Evolutionary conservation across 2,888 invertebrate species (phyloP).

Genomic region (Tanytarsus gracilentus): DNA sequence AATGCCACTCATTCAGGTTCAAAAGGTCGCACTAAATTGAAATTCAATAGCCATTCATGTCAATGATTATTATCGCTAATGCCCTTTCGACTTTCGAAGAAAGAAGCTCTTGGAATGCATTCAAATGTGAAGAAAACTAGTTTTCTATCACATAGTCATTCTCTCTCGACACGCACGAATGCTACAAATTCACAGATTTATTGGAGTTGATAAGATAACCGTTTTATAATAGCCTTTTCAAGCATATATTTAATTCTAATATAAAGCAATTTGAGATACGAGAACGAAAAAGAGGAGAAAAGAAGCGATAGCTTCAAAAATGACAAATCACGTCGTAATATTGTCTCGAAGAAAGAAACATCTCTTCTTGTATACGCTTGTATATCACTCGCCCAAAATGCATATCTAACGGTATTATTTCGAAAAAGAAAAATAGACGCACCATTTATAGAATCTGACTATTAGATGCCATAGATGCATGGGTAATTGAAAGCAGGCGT

Average conservation of each 20-base stretch:
- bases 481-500: no score
- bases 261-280: background rate
- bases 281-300: background rate
- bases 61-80: no score
- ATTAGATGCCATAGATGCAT: background rate
- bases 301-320: background rate
- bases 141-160: conserved; percentile 16
- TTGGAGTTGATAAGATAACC: conserved; percentile 2
- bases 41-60: no score
- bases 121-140: conserved; percentile 17
- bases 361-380: background rate
- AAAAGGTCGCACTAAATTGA: no score
- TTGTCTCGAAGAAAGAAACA: background rate
- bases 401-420: conserved; percentile 27
- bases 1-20: no score
- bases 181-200: conserved; percentile 6
- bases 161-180: no score
- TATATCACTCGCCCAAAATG: background rate
- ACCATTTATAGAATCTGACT: background rate
- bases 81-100: no score
- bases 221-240: no score
- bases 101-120: background rate
- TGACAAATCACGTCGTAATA: conserved; percentile 5
- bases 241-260: no score
- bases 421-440: conserved; percentile 15